These are phyloP conservation scores for Ametastegia equiseti DNA, from an alignment of 2,888 invertebrate genomes.

Conservation along the genomic window DNA sequence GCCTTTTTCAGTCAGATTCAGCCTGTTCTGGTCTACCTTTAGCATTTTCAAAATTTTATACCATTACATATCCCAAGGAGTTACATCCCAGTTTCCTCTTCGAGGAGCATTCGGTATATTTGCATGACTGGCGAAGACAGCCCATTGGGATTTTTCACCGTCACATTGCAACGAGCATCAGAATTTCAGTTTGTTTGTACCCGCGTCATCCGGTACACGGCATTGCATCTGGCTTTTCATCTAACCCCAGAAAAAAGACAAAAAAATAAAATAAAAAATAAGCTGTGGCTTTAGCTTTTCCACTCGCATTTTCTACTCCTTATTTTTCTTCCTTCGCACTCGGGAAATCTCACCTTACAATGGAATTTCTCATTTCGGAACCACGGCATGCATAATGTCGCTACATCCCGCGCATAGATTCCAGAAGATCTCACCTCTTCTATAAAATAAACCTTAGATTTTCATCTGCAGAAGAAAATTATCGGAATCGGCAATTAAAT, in stretches of 20 bases:
- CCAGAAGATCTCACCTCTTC: background rate
- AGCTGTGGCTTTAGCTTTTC: slow-evolving; percentile 30
- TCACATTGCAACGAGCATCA: slow-evolving; percentile 8
- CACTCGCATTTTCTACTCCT: too few species aligned
- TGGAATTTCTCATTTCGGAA: slow-evolving; percentile 2
- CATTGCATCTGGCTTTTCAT: slow-evolving; percentile 5
- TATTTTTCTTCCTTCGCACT: too few species aligned
- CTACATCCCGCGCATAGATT: background rate
- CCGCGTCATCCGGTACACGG: background rate
- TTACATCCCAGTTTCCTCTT: slow-evolving; percentile 31
- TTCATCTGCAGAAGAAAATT: too few species aligned
- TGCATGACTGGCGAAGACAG: slow-evolving; percentile 25
- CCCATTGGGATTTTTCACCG: slow-evolving; percentile 12
- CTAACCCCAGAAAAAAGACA: too few species aligned
- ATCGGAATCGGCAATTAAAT: too few species aligned
- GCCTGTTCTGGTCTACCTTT: background rate
- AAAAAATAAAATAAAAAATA: too few species aligned
- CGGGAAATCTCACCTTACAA: background rate
- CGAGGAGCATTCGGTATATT: slow-evolving; percentile 36
- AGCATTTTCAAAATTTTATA: background rate
- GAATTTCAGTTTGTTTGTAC: slow-evolving; percentile 1
- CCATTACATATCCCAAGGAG: slow-evolving; percentile 1
- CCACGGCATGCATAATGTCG: background rate
- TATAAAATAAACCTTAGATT: background rate
- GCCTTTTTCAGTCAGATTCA: slow-evolving; percentile 28